A percentile compares a stretch with the other conserved stretches of the same genome.
Conservation (phyloP, 2,797 vertebrate species). For the Chaenodraco wilsoni region DNA sequence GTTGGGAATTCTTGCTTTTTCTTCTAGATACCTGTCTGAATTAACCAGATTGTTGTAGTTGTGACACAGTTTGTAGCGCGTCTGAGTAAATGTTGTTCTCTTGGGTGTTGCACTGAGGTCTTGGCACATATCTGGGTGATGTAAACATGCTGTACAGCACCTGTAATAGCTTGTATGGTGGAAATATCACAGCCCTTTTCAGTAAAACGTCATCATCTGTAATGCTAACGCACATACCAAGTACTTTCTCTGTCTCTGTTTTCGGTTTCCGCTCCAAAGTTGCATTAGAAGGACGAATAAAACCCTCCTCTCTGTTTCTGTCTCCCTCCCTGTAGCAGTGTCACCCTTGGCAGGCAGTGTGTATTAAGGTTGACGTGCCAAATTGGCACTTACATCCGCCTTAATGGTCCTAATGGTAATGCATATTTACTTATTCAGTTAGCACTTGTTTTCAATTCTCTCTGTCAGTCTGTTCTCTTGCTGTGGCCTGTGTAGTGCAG, state of each 20-base stretch:
- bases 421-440: conserved; percentile 69
- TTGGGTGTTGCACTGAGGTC: conserved; percentile 43
- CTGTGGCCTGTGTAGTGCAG: conserved; percentile 60
- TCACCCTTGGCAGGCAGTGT: conserved; percentile 55
- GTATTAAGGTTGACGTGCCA: conserved; percentile 55
- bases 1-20: conserved; percentile 16
- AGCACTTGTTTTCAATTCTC: conserved; percentile 73
- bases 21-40: conserved; percentile 11
- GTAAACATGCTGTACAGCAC: conserved; percentile 50
- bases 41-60: conserved; percentile 12
- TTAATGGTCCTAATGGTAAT: conserved; percentile 67
- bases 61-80: conserved; percentile 20
- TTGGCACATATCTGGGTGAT: conserved; percentile 48
- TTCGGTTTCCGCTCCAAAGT: conserved; percentile 54
- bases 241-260: conserved; percentile 44
- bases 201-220: conserved; percentile 59
- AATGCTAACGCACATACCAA: conserved; percentile 48
- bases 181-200: conserved; percentile 45
- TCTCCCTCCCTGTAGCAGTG: conserved; percentile 53
- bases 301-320: conserved; percentile 49
- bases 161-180: conserved; percentile 54
- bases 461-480: conserved; percentile 68
- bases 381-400: conserved; percentile 59
- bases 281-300: conserved; percentile 61
- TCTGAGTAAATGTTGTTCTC: conserved; percentile 50